Evolutionary conservation across 2,888 invertebrate genomes (phyloP).

Genomic region (Carterocephalus palaemon): DNA sequence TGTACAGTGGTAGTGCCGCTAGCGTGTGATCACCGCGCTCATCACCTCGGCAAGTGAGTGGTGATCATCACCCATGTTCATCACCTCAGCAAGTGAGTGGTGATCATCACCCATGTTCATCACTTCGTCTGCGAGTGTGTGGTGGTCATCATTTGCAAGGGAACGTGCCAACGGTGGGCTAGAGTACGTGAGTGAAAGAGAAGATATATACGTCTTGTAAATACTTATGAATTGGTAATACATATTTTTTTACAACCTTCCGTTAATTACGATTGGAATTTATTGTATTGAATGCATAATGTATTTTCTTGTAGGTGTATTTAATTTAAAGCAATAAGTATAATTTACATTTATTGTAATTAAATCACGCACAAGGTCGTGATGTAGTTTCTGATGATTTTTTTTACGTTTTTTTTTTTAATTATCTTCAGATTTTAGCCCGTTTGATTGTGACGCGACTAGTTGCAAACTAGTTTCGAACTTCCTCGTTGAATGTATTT

Average conservation of each 20-base stretch:
- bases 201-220: conserved; percentile 1
- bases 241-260: not conserved
- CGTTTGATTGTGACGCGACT: too few species aligned
- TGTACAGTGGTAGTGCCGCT: conserved; percentile 32
- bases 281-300: conserved; percentile 1
- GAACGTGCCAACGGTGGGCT: conserved; percentile 21
- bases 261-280: not conserved
- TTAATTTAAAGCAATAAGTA: not conserved
- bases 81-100: conserved; percentile 12
- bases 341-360: conserved; percentile 4
- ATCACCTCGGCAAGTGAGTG: conserved; percentile 8
- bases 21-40: conserved; percentile 21
- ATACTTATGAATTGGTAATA: conserved; percentile 8
- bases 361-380: conserved; percentile 14
- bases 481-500: too few species aligned
- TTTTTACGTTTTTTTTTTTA: conserved; percentile 11
- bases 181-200: not conserved
- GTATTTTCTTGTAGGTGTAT: not conserved
- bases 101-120: conserved; percentile 5
- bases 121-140: too few species aligned
- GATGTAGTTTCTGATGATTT: conserved; percentile 1
- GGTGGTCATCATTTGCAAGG: conserved; percentile 4
- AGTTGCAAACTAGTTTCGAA: not conserved
- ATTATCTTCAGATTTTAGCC: conserved; percentile 10
- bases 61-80: conserved; percentile 8